Evolutionary conservation across 2,797 vertebrate species (phyloP), one percentile per base, ranked within the genome.

Genomic region (Pangasius krempfi): DNA sequence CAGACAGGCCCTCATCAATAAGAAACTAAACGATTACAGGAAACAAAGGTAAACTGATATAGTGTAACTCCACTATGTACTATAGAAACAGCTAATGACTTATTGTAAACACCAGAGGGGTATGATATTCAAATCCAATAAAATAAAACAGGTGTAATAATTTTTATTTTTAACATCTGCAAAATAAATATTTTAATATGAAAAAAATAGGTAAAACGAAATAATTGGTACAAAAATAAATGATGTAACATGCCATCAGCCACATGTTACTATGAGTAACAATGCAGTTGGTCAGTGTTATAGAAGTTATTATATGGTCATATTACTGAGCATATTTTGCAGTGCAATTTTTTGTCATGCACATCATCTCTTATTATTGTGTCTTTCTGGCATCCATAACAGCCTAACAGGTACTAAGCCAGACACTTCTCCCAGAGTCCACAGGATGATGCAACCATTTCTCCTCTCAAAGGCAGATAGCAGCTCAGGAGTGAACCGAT

Each of bases 1-100:
- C 92, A 97, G 97, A 94, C 97, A 98, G 94, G 97, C 97, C 64
- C 97, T 99, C 92, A 99, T 99, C 95, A 99, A 96, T 96, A 99
- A 99, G 96, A 99, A 99, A 95, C 94, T 99, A 94, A 99, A 99
- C 50, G 97, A 99, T 94, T 98, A 99, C 95, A 96, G 97, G 56
- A 99, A 98, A 96, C 97, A 98, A 92, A 98, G 98, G 98, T 96
- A 37, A 91, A 92, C 33, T 80, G 7, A 25, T 33, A 22, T 40
- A 54, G 30, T 56, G 50, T 72, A 37, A 85, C 50, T 85, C 30
- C 20, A 37, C 56, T 60, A 64, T 58, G n/a, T 78, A 18, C 47
- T 64, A 27, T 33, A 64, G 47, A 87, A 52, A 79, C 54, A 52
- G 14, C 18, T 52, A 52, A 47, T n/a, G 30, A 58, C 54, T 37